phyloP scores from a whole-genome alignment of 2,888 invertebrate genomes.

The Yponomeuta sedellus region DNA sequence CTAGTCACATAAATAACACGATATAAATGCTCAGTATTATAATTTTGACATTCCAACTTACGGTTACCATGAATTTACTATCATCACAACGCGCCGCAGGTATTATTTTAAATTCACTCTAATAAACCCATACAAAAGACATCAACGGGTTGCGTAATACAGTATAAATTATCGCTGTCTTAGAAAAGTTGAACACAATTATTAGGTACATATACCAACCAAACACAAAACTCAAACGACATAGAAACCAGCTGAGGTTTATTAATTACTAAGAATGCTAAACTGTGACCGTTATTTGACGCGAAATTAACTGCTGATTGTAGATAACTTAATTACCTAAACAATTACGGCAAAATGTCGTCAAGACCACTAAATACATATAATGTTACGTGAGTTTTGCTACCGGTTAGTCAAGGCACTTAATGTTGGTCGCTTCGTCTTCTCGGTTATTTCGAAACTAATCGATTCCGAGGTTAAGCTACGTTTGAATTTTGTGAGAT shows the following conservation, averaged over 20 bases:
- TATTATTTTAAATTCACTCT: not conserved
- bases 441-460: constrained; percentile 2
- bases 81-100: not conserved
- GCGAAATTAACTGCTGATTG: constrained; percentile 2
- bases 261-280: not conserved
- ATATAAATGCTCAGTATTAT: not conserved
- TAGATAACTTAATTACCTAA: not conserved
- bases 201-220: not conserved
- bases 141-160: constrained; percentile 51
- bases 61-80: constrained; percentile 4
- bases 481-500: not conserved
- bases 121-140: constrained; percentile 51
- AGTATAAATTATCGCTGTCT: not conserved
- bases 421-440: not conserved
- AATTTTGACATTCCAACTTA: not conserved
- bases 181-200: not conserved
- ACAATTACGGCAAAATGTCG: constrained; percentile 10
- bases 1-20: not conserved
- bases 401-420: constrained; percentile 2
- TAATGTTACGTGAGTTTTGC: constrained; percentile 7
- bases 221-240: not conserved
- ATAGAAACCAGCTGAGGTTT: not conserved
- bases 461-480: not conserved
- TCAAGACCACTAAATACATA: constrained; percentile 3
- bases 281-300: not conserved